These are phyloP conservation scores for Cepaea nemoralis DNA, from an alignment of 1,140 invertebrate species.

Conservation along the genomic window DNA sequence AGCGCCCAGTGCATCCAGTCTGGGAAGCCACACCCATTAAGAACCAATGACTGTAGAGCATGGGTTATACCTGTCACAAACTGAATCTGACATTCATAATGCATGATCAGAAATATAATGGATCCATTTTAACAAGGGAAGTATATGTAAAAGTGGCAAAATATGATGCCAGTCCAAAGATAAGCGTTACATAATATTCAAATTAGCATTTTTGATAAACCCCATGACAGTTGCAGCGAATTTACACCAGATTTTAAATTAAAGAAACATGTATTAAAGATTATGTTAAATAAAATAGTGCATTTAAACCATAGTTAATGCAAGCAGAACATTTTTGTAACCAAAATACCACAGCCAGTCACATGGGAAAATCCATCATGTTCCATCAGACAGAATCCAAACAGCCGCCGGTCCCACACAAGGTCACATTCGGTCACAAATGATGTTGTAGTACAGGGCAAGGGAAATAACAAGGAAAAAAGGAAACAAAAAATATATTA, in stretches of 20 bases:
- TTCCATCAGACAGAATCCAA: background rate
- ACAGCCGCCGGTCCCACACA: background rate
- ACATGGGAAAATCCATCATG: background rate
- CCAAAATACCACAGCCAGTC: background rate
- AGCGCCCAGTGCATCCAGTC: constrained; percentile 94
- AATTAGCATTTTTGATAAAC: background rate
- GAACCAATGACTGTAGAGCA: constrained; percentile 84
- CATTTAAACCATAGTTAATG: background rate
- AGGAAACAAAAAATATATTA: constrained; percentile 10
- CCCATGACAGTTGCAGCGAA: background rate
- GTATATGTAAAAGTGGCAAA: too few relatives aligned
- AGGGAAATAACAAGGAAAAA: constrained; percentile 26
- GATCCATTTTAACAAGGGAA: too few relatives aligned
- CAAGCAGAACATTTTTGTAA: background rate
- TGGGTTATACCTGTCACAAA: constrained; percentile 87
- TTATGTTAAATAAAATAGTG: too few relatives aligned
- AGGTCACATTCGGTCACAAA: background rate
- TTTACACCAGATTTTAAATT: background rate
- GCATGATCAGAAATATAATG: background rate
- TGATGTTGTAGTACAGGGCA: background rate
- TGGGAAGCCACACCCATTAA: constrained; percentile 87
- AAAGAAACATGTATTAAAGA: background rate
- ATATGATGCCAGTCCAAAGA: too few relatives aligned
- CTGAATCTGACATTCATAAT: constrained; percentile 77
- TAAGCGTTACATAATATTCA: background rate